Evolutionary conservation across 2,888 invertebrate species (phyloP), one percentile per base, ranked within the genome.

Genomic region (Drosophila nr. fundita): DNA sequence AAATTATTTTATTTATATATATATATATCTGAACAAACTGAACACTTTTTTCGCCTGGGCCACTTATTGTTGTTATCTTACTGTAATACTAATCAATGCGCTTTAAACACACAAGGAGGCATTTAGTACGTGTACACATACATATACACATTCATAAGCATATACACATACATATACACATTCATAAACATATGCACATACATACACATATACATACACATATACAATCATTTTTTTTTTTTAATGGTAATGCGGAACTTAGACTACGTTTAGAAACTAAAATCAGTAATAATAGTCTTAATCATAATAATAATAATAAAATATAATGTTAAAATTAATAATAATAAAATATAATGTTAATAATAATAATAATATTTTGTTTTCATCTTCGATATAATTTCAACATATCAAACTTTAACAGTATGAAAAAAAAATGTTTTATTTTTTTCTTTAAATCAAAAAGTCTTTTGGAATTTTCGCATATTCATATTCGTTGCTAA

Each of bases 381-480:
- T 60, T 64, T 48, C 42, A 45, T 66, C 49, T 27, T 71, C 50
- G 13, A 58, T 71, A 50, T 66, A 70, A 68, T 62, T 82, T 53
- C 68, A 75, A 62, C 34, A 75, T 65, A 48, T 45, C 29, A 65
- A 69, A 68, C 52, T 55, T 64, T 40, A 68, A 72, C 61, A 76
- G 32, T 70, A 66, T 55, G 63, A 64, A 75, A 76, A 42, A 42
- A 67, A 74, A 68, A 59, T 6, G 21, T 36, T 38, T 36, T 38
- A 2, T 27, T 34, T 50, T 58, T 49, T 59, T 71, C 11, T 55
- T 70, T 68, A 64, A 75, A 75, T 57, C 32, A 80, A 76, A 74
- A 79, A 74, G 84, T 83, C 72, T 80, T 80, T 78, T 80, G 80
- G 80, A 78, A 82, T 80, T 80, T 82, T 74, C 49, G 79, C 82